Conservation (phyloP, 2,113 vertebrate species). For the Capra hircus region DNA sequence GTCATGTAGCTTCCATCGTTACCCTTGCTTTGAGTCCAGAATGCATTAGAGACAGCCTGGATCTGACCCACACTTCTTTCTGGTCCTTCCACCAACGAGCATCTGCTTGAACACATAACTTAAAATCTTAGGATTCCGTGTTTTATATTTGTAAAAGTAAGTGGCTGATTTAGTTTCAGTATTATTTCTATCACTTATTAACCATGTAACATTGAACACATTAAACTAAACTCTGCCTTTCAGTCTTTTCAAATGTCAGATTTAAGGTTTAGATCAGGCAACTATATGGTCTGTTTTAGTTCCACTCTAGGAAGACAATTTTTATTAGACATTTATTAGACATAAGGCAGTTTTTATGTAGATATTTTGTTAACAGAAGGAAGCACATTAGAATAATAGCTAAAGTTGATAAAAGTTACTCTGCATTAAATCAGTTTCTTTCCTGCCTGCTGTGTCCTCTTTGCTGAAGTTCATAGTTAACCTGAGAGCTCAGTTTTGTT, state of each 20-base stretch:
- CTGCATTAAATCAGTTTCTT: conserved; percentile 27
- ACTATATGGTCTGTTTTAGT: not conserved
- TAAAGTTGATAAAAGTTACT: conserved; percentile 36
- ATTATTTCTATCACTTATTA: not conserved
- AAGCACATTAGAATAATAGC: conserved; percentile 2
- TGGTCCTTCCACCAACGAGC: not conserved
- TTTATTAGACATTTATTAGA: not conserved
- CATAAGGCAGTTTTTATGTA: not conserved
- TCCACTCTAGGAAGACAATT: not conserved
- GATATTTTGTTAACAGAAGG: conserved; percentile 32
- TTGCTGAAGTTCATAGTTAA: conserved; percentile 14
- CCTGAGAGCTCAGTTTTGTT: conserved; percentile 29
- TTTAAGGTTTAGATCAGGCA: not conserved
- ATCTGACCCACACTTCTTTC: not conserved
- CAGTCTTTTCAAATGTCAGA: not conserved
- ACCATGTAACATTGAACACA: not conserved
- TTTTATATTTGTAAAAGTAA: conserved; percentile 17
- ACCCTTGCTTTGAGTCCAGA: not conserved
- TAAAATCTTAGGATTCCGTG: not conserved
- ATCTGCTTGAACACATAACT: not conserved
- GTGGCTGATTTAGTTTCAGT: not conserved
- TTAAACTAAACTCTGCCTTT: not conserved
- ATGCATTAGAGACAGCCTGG: not conserved
- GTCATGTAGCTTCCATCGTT: not conserved
- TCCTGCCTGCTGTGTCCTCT: conserved; percentile 3